Percentiles rank a stretch among this genome's conserved stretches.
phyloP scores from a whole-genome alignment of 1,140 invertebrate genomes.

The Drosophila azteca region DNA sequence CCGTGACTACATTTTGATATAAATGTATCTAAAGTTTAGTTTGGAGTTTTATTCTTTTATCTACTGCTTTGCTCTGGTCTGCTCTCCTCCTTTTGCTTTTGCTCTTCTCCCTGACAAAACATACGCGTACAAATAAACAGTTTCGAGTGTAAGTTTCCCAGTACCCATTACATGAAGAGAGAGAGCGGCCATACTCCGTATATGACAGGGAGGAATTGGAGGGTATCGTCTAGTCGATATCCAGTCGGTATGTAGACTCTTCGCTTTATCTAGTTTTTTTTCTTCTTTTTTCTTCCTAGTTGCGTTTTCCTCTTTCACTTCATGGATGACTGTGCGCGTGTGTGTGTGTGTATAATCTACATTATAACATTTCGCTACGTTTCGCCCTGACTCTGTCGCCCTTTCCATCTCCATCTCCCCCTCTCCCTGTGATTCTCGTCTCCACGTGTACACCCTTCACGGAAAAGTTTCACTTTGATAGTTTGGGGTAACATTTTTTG shows the following conservation, averaged over 20 bases:
- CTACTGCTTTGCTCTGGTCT: slow-evolving; percentile 13
- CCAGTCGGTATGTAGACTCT: no score
- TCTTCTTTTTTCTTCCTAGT: slow-evolving; percentile 10
- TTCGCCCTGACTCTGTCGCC: not conserved
- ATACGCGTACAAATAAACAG: slow-evolving; percentile 22
- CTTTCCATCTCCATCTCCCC: not conserved
- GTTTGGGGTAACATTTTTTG: slow-evolving; percentile 64
- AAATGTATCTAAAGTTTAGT: slow-evolving; percentile 76
- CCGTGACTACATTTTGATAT: slow-evolving; percentile 68
- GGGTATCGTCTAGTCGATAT: no score
- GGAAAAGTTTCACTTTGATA: slow-evolving; percentile 75
- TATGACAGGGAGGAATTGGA: no score
- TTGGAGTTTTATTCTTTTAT: slow-evolving; percentile 66
- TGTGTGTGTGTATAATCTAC: slow-evolving; percentile 54
- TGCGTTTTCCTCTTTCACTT: slow-evolving; percentile 40
- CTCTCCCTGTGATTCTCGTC: not conserved
- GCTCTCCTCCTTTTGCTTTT: not conserved
- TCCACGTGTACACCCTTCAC: slow-evolving; percentile 6
- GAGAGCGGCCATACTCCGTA: no score
- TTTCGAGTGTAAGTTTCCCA: no score
- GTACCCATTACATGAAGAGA: no score
- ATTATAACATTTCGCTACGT: slow-evolving; percentile 49
- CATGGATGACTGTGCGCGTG: slow-evolving; percentile 13
- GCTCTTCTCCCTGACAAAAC: slow-evolving; percentile 10
- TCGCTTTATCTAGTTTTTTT: no score